phyloP scores from a whole-genome alignment of 2,797 vertebrate genomes.

The Enteromius viviparus region DNA sequence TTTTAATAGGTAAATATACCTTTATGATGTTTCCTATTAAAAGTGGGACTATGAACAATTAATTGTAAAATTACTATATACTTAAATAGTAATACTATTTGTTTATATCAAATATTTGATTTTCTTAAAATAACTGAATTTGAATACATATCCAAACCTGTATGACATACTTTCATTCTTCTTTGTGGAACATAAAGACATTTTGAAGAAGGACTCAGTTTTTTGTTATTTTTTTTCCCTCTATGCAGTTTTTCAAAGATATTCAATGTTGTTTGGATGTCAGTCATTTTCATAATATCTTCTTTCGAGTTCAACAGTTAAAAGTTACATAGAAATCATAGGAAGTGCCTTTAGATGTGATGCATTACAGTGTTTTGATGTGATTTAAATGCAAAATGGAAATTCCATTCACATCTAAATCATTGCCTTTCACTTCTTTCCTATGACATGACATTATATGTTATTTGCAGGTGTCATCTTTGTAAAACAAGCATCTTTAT shows the following conservation, averaged over 20 bases:
- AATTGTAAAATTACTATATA: neutral
- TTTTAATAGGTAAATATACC: slow-evolving; percentile 32
- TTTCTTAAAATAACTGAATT: neutral
- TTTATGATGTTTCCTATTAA: neutral
- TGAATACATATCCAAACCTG: neutral
- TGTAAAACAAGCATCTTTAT: neutral
- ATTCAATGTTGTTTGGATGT: neutral
- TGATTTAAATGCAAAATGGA: neutral
- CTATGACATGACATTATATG: neutral
- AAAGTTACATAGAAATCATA: neutral
- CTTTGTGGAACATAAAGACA: neutral
- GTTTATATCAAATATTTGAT: neutral
- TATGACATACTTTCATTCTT: neutral
- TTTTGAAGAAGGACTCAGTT: neutral
- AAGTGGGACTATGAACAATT: neutral
- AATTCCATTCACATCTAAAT: neutral
- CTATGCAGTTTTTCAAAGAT: neutral
- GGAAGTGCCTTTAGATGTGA: neutral
- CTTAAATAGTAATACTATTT: no score
- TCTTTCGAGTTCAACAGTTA: neutral
- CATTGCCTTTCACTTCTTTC: neutral
- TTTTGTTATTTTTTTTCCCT: no score
- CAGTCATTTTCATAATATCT: neutral
- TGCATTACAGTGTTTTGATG: neutral
- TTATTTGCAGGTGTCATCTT: slow-evolving; percentile 21